Evolutionary conservation across 2,888 invertebrate species (phyloP).

Genomic region (Nemotelus pantherinus): DNA sequence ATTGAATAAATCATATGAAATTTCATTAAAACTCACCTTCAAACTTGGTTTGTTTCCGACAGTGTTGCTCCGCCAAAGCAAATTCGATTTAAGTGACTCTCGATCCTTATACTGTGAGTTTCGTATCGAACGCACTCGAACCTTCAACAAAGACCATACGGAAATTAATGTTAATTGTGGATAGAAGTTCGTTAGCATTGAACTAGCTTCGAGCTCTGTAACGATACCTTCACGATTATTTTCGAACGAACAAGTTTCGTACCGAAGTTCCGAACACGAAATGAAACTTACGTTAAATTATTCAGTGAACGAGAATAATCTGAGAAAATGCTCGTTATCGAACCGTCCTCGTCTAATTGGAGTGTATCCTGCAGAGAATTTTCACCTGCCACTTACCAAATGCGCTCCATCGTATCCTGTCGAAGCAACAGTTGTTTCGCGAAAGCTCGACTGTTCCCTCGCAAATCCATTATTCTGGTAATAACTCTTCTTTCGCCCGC

Average conservation of each 20-base stretch:
- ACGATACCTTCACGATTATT: too few relatives aligned
- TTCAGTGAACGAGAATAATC: too few relatives aligned
- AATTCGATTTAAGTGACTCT: slow-evolving; percentile 56
- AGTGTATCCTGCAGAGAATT: not conserved
- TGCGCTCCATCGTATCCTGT: slow-evolving; percentile 54
- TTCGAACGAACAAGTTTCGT: too few relatives aligned
- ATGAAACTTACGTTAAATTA: too few relatives aligned
- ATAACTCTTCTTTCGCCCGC: slow-evolving; percentile 68
- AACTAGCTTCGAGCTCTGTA: too few relatives aligned
- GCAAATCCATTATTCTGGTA: slow-evolving; percentile 66
- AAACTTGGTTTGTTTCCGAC: slow-evolving; percentile 42
- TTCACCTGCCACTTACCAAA: slow-evolving; percentile 49
- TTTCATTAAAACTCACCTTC: slow-evolving; percentile 32
- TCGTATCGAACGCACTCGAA: slow-evolving; percentile 57
- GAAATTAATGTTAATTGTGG: too few relatives aligned
- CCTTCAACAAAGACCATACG: slow-evolving; percentile 51
- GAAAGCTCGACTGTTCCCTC: slow-evolving; percentile 71
- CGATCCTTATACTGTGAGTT: slow-evolving; percentile 56
- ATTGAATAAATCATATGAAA: too few relatives aligned
- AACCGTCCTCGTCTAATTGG: slow-evolving; percentile 26
- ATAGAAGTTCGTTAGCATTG: too few relatives aligned
- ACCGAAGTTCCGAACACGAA: too few relatives aligned
- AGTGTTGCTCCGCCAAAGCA: slow-evolving; percentile 55
- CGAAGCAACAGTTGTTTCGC: slow-evolving; percentile 67
- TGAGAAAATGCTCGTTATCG: too few relatives aligned